These are phyloP conservation scores for Meiosimyza decipiens DNA, from an alignment of 2,888 invertebrate genomes.

Conservation along the genomic window DNA sequence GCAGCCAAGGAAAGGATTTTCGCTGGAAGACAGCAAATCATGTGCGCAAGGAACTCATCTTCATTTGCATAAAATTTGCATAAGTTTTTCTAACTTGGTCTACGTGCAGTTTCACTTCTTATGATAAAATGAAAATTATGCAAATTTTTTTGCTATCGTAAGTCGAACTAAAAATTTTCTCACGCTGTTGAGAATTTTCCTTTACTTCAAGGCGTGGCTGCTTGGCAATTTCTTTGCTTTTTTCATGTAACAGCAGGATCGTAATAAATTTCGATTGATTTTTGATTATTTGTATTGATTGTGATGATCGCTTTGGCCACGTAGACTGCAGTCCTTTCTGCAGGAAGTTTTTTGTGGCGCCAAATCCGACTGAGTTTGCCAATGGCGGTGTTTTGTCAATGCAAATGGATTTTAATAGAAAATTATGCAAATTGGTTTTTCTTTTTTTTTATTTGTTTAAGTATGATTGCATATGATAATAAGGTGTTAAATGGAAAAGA, in stretches of 20 bases:
- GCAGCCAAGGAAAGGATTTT: not conserved
- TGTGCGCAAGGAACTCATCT: not conserved
- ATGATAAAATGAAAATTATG: slow-evolving; percentile 29
- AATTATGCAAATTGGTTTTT: slow-evolving; percentile 17
- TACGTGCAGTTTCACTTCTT: slow-evolving; percentile 9
- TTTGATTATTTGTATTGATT: slow-evolving; percentile 38
- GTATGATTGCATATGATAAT: not conserved
- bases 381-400: slow-evolving; percentile 8
- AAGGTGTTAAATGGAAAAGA: not conserved
- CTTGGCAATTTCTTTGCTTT: not conserved
- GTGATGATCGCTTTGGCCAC: not conserved
- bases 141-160: slow-evolving; percentile 27
- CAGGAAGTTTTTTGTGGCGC: not conserved
- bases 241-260: slow-evolving; percentile 17
- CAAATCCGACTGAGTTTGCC: slow-evolving; percentile 5
- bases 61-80: slow-evolving; percentile 39
- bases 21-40: not conserved
- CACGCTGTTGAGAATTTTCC: slow-evolving; percentile 29
- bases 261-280: slow-evolving; percentile 42
- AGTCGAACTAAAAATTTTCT: slow-evolving; percentile 30
- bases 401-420: slow-evolving; percentile 20
- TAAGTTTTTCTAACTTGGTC: slow-evolving; percentile 35
- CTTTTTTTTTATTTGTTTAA: not conserved
- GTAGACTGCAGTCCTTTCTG: not conserved
- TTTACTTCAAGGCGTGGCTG: not conserved